Evolutionary conservation across 2,888 invertebrate species (phyloP), one percentile per base, ranked within the genome.

Genomic region (Aspidiotus destructor): DNA sequence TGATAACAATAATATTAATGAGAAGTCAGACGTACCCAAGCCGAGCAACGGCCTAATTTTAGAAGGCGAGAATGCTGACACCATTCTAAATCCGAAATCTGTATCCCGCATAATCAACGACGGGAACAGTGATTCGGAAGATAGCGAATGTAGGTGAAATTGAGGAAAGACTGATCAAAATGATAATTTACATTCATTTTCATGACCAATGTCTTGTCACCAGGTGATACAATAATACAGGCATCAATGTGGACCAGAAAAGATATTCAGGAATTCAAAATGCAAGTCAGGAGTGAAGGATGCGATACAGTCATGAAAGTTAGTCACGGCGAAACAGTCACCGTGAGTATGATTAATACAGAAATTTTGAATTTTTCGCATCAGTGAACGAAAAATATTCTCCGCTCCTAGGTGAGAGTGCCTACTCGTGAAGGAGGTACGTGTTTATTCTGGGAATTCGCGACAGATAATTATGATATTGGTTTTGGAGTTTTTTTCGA

Each of bases 401-500:
- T 48, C n/a, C 53, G 16, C 1, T 44, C 58, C 2, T 60, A 83
- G 86, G 85, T 88, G 5, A 82, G 98, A 53, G 98, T 99, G 67
- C 99, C 99, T 9, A 99, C 99, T 0, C 94, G 96, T 76, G 86
- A 88, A 72, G 89, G 92, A 74, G 98, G 98, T 0, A 85, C 88
- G 2, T 89, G 92, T 74, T 81, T 99, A 53, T 98, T 95, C 80
- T 99, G 98, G 98, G 99, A 99, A 81, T 99, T 99, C 78, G 96
- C 97, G 13, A 98, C 99, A 0, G 99, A 99, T 77, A 86, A 87
- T 76, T 99, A 96, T 76, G 99, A 99, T 77, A 90, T 99, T 74
- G 94, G 87, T 77, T 99, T 99, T 79, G 99, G 99, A 1, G 85
- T 99, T 62, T 96, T 90, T 78, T 99, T 99, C 78, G 99, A 99